A percentile compares a stretch with the other conserved stretches of the same genome.
phyloP scores from a whole-genome alignment of 2,797 vertebrate species.

The Paguma larvata region DNA sequence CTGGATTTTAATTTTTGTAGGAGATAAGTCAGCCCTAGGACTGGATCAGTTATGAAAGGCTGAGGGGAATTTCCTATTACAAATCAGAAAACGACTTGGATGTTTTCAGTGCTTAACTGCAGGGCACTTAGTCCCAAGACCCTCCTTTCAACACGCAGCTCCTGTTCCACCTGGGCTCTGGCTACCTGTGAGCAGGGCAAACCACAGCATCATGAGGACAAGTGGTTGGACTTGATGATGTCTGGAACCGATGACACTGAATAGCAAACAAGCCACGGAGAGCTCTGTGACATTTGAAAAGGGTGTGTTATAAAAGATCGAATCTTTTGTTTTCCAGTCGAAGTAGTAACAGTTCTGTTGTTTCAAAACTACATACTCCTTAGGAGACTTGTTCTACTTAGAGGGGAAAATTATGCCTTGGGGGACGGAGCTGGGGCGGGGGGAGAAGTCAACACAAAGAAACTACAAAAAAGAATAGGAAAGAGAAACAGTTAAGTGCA shows the following conservation, averaged over 20 bases:
- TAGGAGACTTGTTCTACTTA: constrained; percentile 79
- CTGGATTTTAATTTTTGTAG: background rate
- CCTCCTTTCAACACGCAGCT: constrained; percentile 75
- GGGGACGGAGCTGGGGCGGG: constrained; percentile 39
- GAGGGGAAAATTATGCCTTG: constrained; percentile 90
- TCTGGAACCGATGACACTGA: background rate
- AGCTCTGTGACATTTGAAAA: constrained; percentile 83
- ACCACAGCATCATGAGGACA: constrained; percentile 6
- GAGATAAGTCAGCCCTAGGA: constrained; percentile 81
- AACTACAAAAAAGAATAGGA: constrained; percentile 90
- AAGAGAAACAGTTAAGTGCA: constrained; percentile 93
- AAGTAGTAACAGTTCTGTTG: constrained; percentile 85
- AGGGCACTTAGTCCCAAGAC: constrained; percentile 71
- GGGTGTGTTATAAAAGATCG: constrained; percentile 84
- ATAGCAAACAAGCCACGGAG: constrained; percentile 79
- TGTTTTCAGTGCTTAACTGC: constrained; percentile 79
- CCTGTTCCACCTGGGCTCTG: constrained; percentile 77
- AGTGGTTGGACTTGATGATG: constrained; percentile 67
- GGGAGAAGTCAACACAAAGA: constrained; percentile 94
- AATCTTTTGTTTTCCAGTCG: constrained; percentile 81
- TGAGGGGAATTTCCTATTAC: constrained; percentile 82
- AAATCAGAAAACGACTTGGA: constrained; percentile 76
- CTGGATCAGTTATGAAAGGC: constrained; percentile 78
- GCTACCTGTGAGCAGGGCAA: constrained; percentile 58
- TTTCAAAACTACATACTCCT: constrained; percentile 89